Percentiles rank a stretch among this genome's conserved stretches.
These are phyloP conservation scores for Clivina fossor DNA, from an alignment of 2,888 invertebrate species.

Conservation along the genomic window DNA sequence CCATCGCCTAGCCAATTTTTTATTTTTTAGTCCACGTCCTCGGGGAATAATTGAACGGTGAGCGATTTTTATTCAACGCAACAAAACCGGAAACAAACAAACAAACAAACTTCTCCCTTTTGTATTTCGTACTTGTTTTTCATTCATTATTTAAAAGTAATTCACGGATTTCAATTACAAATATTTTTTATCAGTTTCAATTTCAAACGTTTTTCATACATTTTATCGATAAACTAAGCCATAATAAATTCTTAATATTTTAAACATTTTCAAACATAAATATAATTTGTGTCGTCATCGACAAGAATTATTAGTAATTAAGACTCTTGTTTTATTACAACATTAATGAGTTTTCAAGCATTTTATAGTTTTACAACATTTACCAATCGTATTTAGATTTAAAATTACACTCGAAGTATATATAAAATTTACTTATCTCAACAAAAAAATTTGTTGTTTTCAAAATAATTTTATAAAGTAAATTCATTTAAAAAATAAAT, in stretches of 20 bases:
- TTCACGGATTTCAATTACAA: background rate
- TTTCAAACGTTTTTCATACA: background rate
- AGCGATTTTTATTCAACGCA: constrained; percentile 12
- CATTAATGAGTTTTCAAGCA: too few species aligned
- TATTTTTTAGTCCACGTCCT: too few species aligned
- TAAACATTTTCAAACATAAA: too few species aligned
- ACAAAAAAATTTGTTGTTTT: constrained; percentile 3
- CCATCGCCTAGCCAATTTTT: too few species aligned
- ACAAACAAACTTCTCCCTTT: constrained; percentile 4
- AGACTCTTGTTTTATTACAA: too few species aligned
- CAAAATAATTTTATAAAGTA: background rate
- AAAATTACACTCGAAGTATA: too few species aligned
- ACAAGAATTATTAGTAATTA: too few species aligned
- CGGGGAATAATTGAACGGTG: constrained; percentile 4
- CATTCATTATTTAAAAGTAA: background rate
- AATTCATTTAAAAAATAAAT: background rate
- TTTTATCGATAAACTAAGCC: constrained; percentile 1
- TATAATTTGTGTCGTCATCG: too few species aligned
- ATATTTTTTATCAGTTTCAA: background rate
- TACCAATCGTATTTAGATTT: too few species aligned
- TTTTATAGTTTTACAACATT: too few species aligned
- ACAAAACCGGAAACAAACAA: constrained; percentile 4
- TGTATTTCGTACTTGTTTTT: background rate
- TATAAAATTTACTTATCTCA: background rate
- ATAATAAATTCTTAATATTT: too few species aligned